Evolutionary conservation across 2,113 vertebrate genomes (phyloP), one percentile per base, ranked within the genome.

Genomic region (Cnemophilus loriae): DNA sequence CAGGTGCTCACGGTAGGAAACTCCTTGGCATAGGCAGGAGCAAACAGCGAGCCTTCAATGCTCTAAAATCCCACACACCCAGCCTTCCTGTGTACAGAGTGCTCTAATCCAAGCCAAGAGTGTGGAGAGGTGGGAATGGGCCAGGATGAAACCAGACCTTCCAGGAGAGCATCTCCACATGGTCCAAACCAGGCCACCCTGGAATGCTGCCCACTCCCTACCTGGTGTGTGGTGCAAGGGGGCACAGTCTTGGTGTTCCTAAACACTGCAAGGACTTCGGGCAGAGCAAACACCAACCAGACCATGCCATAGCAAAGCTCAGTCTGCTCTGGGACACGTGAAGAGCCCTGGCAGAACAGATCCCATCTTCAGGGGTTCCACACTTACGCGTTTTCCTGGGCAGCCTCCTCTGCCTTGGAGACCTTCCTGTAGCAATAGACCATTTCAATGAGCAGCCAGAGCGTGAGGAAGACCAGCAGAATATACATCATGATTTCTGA

Each of bases 401-500:
- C 97, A 50, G 98, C 98, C 83, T 99, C 99, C 84, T 99, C 99
- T 11, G 99, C 99, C 95, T 98, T 99, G 42, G 99, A 99, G 97
- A 99, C 99, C 96, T 99, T 99, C 95, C 99, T 98, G 98, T 99
- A 99, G 98, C 99, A 99, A 97, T 99, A 99, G 76, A 99, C 97
- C 99, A 99, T 99, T 97, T 99, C 99, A 16, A 99, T 98, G 97
- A 99, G 97, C 44, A 99, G 98, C 99, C 99, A 99, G 82, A 99
- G 96, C 53, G 99, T 99, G 94, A 99, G 98, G 97, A 99, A 99
- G 84, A 99, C 99, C 96, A 99, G 98, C 70, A 99, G 98, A 89
- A 99, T 98, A 52, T 99, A 99, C 99, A 99, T 99, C 99, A 99
- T 99, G 86, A 99, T 99, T 97, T 99, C 98, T 4, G 99, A 99